A percentile compares a stretch with the other conserved stretches of the same genome.
Conservation (phyloP, 2,113 vertebrate genomes). For the Eira barbara region DNA sequence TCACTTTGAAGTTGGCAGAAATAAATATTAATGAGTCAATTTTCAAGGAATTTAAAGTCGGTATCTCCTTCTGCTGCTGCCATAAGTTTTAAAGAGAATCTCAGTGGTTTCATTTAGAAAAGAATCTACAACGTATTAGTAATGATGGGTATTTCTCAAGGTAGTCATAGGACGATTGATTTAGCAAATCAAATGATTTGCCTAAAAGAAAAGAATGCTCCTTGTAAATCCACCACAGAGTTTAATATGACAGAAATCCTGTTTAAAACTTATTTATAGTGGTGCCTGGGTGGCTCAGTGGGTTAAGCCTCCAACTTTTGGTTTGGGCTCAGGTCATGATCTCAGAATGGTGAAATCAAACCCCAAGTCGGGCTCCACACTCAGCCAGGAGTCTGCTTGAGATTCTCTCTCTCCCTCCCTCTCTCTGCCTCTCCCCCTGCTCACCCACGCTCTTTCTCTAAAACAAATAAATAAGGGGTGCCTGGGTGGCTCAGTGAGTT, state of each 20-base stretch:
- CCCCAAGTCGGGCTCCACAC: background rate
- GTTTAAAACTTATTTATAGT: background rate
- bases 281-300: background rate
- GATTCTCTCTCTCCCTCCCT: background rate
- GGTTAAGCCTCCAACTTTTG: background rate
- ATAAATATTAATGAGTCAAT: constrained; percentile 80
- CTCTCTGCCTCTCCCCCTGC: background rate
- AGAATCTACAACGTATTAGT: constrained; percentile 48
- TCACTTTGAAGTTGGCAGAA: constrained; percentile 74
- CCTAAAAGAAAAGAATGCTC: background rate
- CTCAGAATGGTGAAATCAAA: background rate
- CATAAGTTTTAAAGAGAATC: constrained; percentile 30
- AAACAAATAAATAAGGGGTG: background rate
- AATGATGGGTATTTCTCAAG: constrained; percentile 43
- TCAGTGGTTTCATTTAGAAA: constrained; percentile 43
- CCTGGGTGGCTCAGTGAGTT: too few species aligned
- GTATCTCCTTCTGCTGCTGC: constrained; percentile 33
- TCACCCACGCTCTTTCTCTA: background rate
- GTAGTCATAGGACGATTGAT: background rate
- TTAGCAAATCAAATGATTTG: background rate
- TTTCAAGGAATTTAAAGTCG: constrained; percentile 67
- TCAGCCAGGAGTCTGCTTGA: background rate
- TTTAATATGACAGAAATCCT: background rate
- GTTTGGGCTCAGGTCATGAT: background rate
- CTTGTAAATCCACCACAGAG: background rate